phyloP scores from a whole-genome alignment of 2,797 vertebrate genomes.

The Enteromius fasciolatus region DNA sequence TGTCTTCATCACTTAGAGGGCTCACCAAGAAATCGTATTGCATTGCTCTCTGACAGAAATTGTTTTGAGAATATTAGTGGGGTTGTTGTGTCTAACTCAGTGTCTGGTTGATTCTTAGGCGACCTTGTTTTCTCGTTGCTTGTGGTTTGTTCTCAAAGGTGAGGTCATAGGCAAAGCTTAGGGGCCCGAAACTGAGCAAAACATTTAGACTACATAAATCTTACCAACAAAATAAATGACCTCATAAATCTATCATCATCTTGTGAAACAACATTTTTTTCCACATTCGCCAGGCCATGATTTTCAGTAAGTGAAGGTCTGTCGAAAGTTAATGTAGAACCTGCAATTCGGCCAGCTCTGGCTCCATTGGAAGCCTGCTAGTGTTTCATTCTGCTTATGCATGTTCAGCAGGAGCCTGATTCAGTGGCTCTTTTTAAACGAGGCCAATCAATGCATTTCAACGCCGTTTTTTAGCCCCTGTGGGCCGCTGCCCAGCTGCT shows the following conservation, averaged over 20 bases:
- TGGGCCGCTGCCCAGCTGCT: slow-evolving; percentile 30
- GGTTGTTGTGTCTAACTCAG: slow-evolving; percentile 69
- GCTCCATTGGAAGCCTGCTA: slow-evolving; percentile 1
- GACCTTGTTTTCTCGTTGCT: slow-evolving; percentile 73
- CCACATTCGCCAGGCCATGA: slow-evolving; percentile 3
- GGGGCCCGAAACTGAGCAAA: slow-evolving; percentile 70
- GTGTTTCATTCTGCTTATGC: slow-evolving; percentile 34
- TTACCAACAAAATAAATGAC: slow-evolving; percentile 74
- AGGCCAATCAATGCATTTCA: slow-evolving; percentile 35
- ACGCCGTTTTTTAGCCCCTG: background rate
- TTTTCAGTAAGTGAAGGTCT: slow-evolving; percentile 29
- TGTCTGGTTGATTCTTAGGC: slow-evolving; percentile 68
- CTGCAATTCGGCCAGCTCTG: slow-evolving; percentile 20
- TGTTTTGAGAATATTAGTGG: slow-evolving; percentile 65
- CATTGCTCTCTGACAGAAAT: slow-evolving; percentile 57
- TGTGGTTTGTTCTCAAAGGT: slow-evolving; percentile 74
- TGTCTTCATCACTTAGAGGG: background rate
- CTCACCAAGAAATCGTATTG: background rate
- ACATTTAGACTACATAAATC: slow-evolving; percentile 71
- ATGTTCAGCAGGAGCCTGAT: slow-evolving; percentile 16
- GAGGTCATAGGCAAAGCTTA: slow-evolving; percentile 78
- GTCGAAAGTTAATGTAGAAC: slow-evolving; percentile 14
- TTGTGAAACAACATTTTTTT: slow-evolving; percentile 29
- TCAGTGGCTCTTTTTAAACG: slow-evolving; percentile 28
- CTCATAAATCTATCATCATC: slow-evolving; percentile 74